Base-by-base conservation (phyloP, 2,113 vertebrate species). In the Hyperopisus bebe region DNA sequence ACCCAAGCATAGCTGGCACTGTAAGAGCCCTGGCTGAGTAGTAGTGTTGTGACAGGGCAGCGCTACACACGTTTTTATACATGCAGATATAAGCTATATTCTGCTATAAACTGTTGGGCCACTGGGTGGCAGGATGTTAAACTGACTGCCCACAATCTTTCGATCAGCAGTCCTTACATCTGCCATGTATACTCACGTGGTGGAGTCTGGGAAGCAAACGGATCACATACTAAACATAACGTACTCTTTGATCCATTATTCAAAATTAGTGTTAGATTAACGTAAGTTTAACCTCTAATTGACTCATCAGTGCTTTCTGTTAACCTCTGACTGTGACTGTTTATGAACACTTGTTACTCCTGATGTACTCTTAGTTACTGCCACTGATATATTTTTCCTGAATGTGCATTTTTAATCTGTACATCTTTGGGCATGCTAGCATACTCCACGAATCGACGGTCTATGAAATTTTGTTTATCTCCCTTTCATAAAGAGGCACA, bases 391-490 rank as follows among this genome's bases (percentile, higher is more conserved):
- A 51, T 31, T 31, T 35, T 47, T 42, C 35, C 31, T 44, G 48
- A 83, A 89, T 15, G 48, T 86, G 42, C 31, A 0, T 24, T 47
- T 86, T 89, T 88, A 55, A 84, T 77, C 51, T 24, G 70, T 92
- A 85, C 44, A 66, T 91, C 92, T 93, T 93, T 92, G 92, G 92
- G 21, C 39, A 90, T 27, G 42, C 89, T 87, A 90, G 90, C 50
- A 21, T 85, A 53, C 90, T 94, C 90, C n/a, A 74, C 5, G 3
- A 70, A 91, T 89, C 90, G 91, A 90, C 91, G 88, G 89, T 94
- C 94, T 94, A 93, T 91, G 89, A 90, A 92, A 87, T 91, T 48
- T 8, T 58, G 27, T 88, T 1, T 89, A 90, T 66, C 90, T 91
- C 89, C 48, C 62, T 35, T 47, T 86, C 62, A 83, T 44, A 77